Base-by-base conservation (phyloP, 1,140 invertebrate species). In the Pomacea maculata region DNA sequence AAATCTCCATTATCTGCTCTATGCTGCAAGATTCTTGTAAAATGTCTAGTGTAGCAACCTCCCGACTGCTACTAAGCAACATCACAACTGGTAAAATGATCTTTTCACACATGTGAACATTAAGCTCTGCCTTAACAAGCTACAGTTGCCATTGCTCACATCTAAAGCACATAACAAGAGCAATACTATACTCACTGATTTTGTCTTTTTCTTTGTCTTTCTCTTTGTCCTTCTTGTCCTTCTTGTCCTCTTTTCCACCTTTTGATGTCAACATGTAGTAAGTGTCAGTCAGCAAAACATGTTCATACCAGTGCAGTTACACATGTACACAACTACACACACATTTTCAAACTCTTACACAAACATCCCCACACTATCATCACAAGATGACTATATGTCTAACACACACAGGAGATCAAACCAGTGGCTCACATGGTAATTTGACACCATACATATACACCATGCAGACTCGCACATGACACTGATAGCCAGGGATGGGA, bases 121-220 rank as follows among this genome's bases (percentile, higher is more conserved):
- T 65, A 3, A 19, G 64, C 64, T 65, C n/a, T 17, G 64, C 7
- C 17, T 4, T 65, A n/a, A 65, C 2, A 65, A 65, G 64, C 17
- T 65, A n/a, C 64, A 65, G n/a, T 4, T 65, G 64, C 64, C 64
- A 65, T 7, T 7, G 4, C n/a, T 65, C 7, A 19, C 64, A n/a
- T 45, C 34, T 45, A 25, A 25, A 25, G 34, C 34, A 45, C 34
- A 19, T 65, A 65, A 65, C 14, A 76, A 54, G 14, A 19, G 17
- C n/a, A 73, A 68, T 64, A 34, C 12, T 76, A 19, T 61, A 88
- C 89, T 88, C 78, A 90, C 89, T 90, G 73, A 83, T 78, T 81
- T 88, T 87, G 21, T 86, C 88, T 57, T 89, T 89, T 78, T 89
- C 88, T 76, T 88, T 88, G 65, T 88, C 87, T 84, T 87, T 87